Conservation (phyloP, 2,888 invertebrate species). For the Alviniconcha strummeri region DNA sequence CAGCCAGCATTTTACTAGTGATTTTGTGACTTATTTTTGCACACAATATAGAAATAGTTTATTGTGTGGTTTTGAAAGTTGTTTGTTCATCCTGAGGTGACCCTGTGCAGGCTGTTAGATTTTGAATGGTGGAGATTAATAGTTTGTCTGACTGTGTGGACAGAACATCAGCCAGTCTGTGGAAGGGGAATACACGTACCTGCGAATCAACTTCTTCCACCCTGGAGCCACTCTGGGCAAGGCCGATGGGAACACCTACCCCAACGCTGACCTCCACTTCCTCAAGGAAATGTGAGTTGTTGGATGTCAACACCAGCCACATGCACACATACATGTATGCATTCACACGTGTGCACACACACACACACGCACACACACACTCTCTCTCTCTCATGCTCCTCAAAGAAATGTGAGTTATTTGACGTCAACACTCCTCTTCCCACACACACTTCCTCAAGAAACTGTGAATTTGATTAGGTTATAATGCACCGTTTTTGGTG, state of each 20-base stretch:
- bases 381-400: no score
- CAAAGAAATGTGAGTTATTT: no score
- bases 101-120: background rate
- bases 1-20: no score
- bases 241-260: conserved; percentile 92
- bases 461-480: no score
- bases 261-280: conserved; percentile 96
- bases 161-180: conserved; percentile 97
- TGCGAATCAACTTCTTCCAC: conserved; percentile 97
- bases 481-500: no score
- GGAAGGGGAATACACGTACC: conserved; percentile 98
- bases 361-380: no score
- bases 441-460: no score
- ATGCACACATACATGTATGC: no score
- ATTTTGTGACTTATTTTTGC: background rate
- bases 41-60: background rate
- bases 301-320: no score
- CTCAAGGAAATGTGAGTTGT: conserved; percentile 93
- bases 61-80: background rate
- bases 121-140: background rate
- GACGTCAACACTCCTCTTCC: no score
- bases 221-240: conserved; percentile 96
- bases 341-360: no score
- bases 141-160: no score
- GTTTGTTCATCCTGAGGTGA: background rate